These are phyloP conservation scores for Equus przewalskii DNA, from an alignment of 2,113 vertebrate species.

Conservation along the genomic window DNA sequence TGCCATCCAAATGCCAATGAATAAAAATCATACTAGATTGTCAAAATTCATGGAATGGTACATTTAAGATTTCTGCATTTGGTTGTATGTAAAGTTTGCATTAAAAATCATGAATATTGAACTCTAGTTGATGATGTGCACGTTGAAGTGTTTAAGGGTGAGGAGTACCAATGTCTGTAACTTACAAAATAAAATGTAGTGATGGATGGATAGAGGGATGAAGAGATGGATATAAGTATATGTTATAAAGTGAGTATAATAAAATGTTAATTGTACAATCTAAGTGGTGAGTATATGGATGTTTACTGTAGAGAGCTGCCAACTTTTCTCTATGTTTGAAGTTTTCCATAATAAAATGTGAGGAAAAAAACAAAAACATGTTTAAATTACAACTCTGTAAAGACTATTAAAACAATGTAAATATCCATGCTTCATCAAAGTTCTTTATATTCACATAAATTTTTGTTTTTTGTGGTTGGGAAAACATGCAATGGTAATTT, in stretches of 20 bases:
- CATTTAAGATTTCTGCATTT: background rate
- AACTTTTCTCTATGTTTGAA: background rate
- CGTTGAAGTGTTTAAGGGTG: background rate
- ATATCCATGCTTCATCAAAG: background rate
- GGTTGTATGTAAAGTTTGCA: background rate
- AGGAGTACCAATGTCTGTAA: background rate
- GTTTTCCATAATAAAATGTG: background rate
- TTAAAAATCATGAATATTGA: background rate
- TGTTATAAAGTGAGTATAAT: background rate
- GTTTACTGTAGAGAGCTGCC: background rate
- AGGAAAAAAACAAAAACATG: background rate
- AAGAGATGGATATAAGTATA: background rate
- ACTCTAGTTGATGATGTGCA: background rate
- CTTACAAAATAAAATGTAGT: background rate
- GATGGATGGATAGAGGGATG: background rate
- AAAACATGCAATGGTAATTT: background rate
- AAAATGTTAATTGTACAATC: background rate
- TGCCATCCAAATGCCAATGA: slow-evolving; percentile 26
- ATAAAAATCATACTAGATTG: slow-evolving; percentile 47
- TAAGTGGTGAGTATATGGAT: background rate
- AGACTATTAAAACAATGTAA: background rate
- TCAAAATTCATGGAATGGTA: background rate
- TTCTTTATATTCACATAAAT: background rate
- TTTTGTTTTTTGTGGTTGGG: background rate
- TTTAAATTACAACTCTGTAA: background rate